A percentile compares a stretch with the other conserved stretches of the same genome.
phyloP scores from a whole-genome alignment of 2,113 vertebrate genomes.

The Hyperopisus bebe region DNA sequence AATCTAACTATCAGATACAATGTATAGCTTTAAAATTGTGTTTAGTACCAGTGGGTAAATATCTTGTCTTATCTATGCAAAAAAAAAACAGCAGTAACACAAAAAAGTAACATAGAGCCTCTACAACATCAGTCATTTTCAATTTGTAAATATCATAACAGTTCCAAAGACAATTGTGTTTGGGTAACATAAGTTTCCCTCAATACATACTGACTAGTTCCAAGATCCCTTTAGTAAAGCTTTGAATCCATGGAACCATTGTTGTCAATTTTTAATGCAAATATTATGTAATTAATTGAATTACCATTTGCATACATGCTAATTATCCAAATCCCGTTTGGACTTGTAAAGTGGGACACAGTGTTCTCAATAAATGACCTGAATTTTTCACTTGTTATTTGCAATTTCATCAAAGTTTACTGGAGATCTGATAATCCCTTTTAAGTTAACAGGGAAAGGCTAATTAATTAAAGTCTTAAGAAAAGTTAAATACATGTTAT shows the following conservation, averaged over 20 bases:
- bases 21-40: background rate
- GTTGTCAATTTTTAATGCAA: conserved; percentile 44
- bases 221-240: conserved; percentile 5
- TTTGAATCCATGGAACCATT: conserved; percentile 27
- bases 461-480: conserved; percentile 27
- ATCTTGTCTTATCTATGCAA: background rate
- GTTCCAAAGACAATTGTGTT: background rate
- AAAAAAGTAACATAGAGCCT: background rate
- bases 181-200: background rate
- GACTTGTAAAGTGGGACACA: conserved; percentile 60
- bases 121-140: background rate
- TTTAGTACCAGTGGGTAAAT: background rate
- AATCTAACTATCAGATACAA: background rate
- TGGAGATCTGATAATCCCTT: conserved; percentile 68
- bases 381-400: conserved; percentile 63
- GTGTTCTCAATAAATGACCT: conserved; percentile 70
- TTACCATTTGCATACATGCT: conserved; percentile 64
- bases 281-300: conserved; percentile 57
- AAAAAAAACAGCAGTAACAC: background rate
- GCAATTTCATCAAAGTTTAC: conserved; percentile 69
- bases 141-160: background rate
- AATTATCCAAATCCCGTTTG: conserved; percentile 55
- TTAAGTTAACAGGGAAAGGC: conserved; percentile 55
- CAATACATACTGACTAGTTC: background rate
- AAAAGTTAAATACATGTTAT: conserved; percentile 30